Percentiles rank a stretch among this genome's conserved stretches.
These are phyloP conservation scores for Amyelois transitella DNA, from an alignment of 1,140 invertebrate species.

Conservation along the genomic window DNA sequence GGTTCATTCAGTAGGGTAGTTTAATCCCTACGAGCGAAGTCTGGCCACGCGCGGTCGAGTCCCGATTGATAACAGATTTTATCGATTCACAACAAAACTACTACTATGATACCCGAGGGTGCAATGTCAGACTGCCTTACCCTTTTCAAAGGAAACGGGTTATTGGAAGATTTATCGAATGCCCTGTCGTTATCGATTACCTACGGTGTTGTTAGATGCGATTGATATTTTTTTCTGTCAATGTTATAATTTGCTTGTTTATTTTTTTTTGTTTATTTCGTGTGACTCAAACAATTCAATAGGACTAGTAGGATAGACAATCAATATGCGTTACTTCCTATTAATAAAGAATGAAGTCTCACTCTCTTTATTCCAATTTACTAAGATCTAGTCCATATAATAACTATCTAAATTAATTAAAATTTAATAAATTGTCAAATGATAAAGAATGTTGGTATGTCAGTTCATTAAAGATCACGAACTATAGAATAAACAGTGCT, in stretches of 20 bases:
- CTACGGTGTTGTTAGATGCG: not conserved
- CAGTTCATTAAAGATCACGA: no score
- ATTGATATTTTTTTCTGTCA: no score
- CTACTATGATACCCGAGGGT: constrained; percentile 12
- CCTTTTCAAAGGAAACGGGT: not conserved
- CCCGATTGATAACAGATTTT: constrained; percentile 30
- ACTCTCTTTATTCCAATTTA: no score
- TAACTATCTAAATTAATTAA: no score
- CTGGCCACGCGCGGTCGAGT: constrained; percentile 21
- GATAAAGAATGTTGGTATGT: no score
- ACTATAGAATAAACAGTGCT: constrained; percentile 1
- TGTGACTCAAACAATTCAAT: not conserved
- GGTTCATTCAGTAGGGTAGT: constrained; percentile 13
- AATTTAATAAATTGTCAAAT: not conserved
- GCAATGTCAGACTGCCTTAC: not conserved
- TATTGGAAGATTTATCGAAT: not conserved
- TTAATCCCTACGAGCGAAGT: constrained; percentile 29
- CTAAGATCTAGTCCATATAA: no score
- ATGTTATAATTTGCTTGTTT: not conserved
- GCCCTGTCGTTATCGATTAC: not conserved
- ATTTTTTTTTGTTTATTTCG: not conserved
- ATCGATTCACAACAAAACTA: constrained; percentile 16
- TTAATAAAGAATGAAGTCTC: no score
- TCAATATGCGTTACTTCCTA: no score
- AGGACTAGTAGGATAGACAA: no score